phyloP scores from a whole-genome alignment of 2,797 vertebrate genomes.

The Ispidina lecontei region DNA sequence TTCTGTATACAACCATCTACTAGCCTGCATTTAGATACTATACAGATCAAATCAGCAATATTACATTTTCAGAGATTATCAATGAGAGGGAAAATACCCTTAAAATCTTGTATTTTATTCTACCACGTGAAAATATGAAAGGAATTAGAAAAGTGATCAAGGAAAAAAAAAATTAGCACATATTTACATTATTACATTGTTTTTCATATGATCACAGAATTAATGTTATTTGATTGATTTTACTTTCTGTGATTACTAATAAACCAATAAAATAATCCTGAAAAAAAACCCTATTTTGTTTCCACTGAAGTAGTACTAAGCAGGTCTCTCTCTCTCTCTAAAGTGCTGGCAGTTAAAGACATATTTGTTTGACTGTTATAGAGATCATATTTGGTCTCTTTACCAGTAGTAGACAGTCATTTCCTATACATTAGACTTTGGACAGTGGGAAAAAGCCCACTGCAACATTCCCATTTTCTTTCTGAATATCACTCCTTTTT shows the following conservation, averaged over 20 bases:
- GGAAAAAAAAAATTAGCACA: not conserved
- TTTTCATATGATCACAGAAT: not conserved
- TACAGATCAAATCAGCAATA: not conserved
- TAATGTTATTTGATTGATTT: not conserved
- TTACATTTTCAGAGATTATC: not conserved
- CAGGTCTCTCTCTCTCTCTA: not conserved
- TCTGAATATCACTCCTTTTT: not conserved
- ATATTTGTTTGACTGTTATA: not conserved
- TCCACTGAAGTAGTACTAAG: not conserved
- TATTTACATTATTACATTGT: not conserved
- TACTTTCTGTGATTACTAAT: not conserved
- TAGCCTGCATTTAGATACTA: not conserved
- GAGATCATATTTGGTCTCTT: not conserved
- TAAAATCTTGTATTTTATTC: not conserved
- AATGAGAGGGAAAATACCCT: not conserved
- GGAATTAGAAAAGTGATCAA: not conserved
- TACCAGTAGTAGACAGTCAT: not conserved
- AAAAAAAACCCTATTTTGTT: accelerated
- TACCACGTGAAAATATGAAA: not conserved
- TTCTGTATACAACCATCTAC: not conserved
- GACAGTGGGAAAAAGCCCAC: not conserved
- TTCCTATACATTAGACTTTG: not conserved
- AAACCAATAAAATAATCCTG: not conserved
- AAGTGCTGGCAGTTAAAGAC: not conserved
- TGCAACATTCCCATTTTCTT: constrained; percentile 6